These are phyloP conservation scores for Cotesia chilonis DNA, from an alignment of 1,140 invertebrate genomes.

Conservation along the genomic window DNA sequence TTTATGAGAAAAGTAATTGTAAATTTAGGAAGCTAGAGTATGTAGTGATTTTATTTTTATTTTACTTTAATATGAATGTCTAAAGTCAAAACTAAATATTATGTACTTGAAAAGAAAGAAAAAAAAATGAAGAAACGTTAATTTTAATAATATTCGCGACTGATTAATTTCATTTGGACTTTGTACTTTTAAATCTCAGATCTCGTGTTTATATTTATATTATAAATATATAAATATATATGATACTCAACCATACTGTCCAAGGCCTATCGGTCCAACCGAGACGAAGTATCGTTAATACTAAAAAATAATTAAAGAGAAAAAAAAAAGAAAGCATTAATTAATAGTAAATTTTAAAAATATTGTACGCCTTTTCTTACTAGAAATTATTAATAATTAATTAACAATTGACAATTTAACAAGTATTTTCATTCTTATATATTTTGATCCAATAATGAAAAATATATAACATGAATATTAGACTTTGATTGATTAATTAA, in stretches of 20 bases:
- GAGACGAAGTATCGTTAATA: conserved; percentile 23
- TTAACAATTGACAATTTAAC: background rate
- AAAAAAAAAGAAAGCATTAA: background rate
- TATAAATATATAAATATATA: background rate
- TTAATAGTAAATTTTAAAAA: background rate
- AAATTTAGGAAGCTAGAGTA: background rate
- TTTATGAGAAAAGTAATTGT: conserved; percentile 40
- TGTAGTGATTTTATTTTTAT: no score
- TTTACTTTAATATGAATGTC: background rate
- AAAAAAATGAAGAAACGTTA: conserved; percentile 12
- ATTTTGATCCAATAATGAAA: conserved; percentile 11
- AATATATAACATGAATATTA: background rate
- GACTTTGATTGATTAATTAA: background rate
- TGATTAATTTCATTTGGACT: conserved; percentile 2
- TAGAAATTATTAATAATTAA: conserved; percentile 1
- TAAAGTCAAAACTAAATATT: conserved; percentile 6
- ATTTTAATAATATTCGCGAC: conserved; percentile 13
- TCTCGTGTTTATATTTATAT: conserved; percentile 5
- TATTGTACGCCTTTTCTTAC: background rate
- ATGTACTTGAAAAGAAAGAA: background rate
- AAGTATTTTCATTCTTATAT: no score
- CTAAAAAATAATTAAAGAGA: conserved; percentile 9
- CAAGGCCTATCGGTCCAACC: conserved; percentile 46
- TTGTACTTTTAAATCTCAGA: background rate
- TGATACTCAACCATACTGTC: conserved; percentile 41